These are phyloP conservation scores for Zootoca vivipara DNA, from an alignment of 2,113 vertebrate genomes.

Conservation along the genomic window DNA sequence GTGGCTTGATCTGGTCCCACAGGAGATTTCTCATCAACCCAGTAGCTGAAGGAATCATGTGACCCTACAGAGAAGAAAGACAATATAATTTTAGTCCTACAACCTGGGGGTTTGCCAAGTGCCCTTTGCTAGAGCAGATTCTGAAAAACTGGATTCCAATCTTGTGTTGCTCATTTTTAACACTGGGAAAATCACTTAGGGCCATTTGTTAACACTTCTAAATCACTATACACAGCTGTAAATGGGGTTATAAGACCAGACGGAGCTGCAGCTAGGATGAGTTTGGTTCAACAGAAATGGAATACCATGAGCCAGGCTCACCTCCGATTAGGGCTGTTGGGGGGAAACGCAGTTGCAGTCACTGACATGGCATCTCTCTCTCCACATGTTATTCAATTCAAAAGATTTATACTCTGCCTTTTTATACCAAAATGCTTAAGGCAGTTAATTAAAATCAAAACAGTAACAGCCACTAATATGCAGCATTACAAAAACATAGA, in stretches of 20 bases:
- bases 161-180: neutral
- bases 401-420: neutral
- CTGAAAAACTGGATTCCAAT: neutral
- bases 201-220: neutral
- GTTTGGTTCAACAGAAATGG: neutral
- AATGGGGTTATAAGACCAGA: neutral
- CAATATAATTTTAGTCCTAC: neutral
- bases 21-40: conserved; percentile 88
- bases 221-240: neutral
- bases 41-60: conserved; percentile 91
- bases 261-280: neutral
- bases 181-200: no score
- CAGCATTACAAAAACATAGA: neutral
- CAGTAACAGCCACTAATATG: neutral
- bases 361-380: no score
- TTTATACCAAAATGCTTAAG: neutral
- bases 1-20: conserved; percentile 87
- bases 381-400: neutral
- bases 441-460: neutral
- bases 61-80: conserved; percentile 74
- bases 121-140: accelerated
- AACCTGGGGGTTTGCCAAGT: accelerated
- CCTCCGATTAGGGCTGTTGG: neutral
- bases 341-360: neutral
- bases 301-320: neutral